Percentiles rank a stretch among this genome's conserved stretches.
Conservation (phyloP, 2,797 vertebrate species). For the Gallinago solitaria region DNA sequence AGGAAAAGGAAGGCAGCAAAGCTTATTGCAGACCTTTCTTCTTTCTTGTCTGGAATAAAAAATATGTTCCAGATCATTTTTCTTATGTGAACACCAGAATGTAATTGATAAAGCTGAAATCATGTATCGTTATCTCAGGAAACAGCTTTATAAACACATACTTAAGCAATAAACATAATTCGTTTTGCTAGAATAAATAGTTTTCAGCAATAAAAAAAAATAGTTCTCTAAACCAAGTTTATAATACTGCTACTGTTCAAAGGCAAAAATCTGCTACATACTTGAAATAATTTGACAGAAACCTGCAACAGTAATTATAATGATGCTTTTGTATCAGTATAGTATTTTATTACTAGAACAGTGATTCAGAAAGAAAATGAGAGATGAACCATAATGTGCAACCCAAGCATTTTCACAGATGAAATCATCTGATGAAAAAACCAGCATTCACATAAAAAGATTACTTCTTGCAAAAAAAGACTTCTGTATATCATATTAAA, state of each 20-base stretch:
- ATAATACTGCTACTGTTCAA: neutral
- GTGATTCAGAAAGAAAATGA: neutral
- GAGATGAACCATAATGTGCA: neutral
- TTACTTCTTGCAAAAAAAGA: neutral
- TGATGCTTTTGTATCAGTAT: neutral
- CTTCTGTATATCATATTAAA: neutral
- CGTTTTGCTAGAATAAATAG: neutral
- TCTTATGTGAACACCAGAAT: fast-evolving
- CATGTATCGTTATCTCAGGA: neutral
- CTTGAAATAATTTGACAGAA: neutral
- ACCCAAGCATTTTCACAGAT: neutral
- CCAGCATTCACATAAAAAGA: neutral
- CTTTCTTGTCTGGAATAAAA: neutral
- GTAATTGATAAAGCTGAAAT: neutral
- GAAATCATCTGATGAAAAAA: neutral
- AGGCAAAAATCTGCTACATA: neutral
- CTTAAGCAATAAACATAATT: neutral
- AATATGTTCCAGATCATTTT: neutral
- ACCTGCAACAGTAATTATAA: neutral
- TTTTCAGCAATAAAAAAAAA: neutral
- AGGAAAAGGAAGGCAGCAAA: neutral
- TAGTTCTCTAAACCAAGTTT: neutral
- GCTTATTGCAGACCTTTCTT: neutral
- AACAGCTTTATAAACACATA: neutral
- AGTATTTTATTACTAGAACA: neutral